Evolutionary conservation across 2,113 vertebrate genomes (phyloP).

Genomic region (Chloropsis hardwickii): DNA sequence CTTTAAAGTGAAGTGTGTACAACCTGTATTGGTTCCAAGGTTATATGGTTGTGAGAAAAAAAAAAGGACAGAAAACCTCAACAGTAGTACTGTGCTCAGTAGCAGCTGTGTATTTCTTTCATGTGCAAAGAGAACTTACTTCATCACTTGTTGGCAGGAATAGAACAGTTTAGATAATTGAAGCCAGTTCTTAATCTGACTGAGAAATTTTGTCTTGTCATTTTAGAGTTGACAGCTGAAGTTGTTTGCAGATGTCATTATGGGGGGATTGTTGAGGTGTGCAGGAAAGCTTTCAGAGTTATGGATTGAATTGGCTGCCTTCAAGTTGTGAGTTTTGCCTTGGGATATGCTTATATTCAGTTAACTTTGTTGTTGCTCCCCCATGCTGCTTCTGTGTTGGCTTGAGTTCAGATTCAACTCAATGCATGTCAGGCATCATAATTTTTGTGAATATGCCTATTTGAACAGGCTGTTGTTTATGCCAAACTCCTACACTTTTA

Average conservation of each 20-base stretch:
- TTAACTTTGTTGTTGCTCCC: neutral
- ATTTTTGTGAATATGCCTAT: neutral
- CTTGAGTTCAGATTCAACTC: neutral
- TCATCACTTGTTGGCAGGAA: neutral
- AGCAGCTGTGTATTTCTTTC: neutral
- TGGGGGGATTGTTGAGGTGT: neutral
- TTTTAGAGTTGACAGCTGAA: neutral
- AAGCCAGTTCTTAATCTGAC: neutral
- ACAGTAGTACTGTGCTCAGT: neutral
- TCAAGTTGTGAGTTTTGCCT: neutral
- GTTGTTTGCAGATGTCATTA: neutral
- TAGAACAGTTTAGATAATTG: neutral
- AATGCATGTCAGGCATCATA: neutral
- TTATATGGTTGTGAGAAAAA: neutral
- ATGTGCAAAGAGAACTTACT: neutral
- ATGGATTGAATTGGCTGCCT: neutral
- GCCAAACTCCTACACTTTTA: neutral
- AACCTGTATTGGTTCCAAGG: neutral
- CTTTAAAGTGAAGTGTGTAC: accelerated
- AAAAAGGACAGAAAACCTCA: neutral
- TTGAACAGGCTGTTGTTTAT: neutral
- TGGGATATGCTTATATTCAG: neutral
- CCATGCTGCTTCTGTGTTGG: neutral
- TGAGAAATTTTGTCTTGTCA: neutral
- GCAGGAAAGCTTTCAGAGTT: neutral